Conservation (phyloP, 1,140 invertebrate genomes). For the Polypedilum vanderplanki region DNA sequence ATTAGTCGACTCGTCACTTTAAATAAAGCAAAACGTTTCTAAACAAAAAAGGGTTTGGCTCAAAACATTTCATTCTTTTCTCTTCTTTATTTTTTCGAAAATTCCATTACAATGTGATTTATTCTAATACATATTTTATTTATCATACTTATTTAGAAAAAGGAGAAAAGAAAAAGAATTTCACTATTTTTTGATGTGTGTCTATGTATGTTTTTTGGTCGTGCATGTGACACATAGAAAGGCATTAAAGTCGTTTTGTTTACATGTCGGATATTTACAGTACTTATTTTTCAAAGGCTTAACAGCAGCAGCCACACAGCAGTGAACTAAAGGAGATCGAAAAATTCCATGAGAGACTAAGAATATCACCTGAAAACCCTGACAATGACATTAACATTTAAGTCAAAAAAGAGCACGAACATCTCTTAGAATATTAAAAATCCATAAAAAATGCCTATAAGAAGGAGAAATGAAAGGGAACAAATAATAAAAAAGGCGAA, state of each 20-base stretch:
- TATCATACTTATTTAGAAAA: not conserved
- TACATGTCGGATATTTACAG: not conserved
- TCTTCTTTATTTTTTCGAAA: not conserved
- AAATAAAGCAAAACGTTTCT: not conserved
- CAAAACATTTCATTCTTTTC: not conserved
- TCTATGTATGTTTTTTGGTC: not conserved
- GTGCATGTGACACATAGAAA: conserved; percentile 16
- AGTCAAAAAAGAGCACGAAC: conserved; percentile 23
- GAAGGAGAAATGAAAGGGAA: conserved; percentile 1
- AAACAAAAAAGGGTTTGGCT: conserved; percentile 17
- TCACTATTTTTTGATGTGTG: not conserved
- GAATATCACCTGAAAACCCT: conserved; percentile 20
- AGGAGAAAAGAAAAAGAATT: not conserved
- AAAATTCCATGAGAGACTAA: not conserved
- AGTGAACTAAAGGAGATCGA: not conserved
- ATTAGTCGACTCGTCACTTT: not conserved
- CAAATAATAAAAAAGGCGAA: conserved; percentile 15
- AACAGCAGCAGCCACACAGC: not conserved
- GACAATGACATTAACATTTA: conserved; percentile 27
- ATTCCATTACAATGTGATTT: not conserved
- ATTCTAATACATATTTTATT: not conserved
- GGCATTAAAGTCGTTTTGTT: not conserved
- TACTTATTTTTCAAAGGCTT: not conserved
- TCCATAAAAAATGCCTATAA: conserved; percentile 10
- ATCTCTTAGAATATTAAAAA: conserved; percentile 22